These are phyloP conservation scores for Stenodema calcarata DNA, from an alignment of 2,888 invertebrate species.

Conservation along the genomic window DNA sequence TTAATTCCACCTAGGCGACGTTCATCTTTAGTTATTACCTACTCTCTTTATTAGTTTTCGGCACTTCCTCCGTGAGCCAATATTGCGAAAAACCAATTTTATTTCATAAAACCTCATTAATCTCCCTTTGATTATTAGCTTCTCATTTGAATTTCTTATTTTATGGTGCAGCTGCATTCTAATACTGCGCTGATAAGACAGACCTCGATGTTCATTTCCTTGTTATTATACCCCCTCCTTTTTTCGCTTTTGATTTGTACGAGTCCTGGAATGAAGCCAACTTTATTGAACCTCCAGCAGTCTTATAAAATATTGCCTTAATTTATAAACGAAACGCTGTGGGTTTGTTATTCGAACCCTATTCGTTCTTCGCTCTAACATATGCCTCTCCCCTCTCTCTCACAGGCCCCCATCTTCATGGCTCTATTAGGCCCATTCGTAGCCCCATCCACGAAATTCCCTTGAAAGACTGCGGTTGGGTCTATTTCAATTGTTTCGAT, in stretches of 20 bases:
- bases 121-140: no score
- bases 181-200: no score
- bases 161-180: no score
- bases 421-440: not conserved
- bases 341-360: conserved; percentile 5
- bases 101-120: no score
- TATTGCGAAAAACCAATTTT: no score
- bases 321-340: not conserved
- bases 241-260: not conserved
- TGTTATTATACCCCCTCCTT: not conserved
- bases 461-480: not conserved
- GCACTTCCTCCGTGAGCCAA: no score
- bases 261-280: not conserved
- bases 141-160: no score
- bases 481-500: not conserved
- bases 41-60: no score
- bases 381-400: not conserved
- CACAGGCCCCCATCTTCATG: not conserved
- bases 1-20: no score
- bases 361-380: not conserved
- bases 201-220: not conserved
- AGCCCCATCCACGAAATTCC: not conserved
- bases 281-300: conserved; percentile 21
- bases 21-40: no score
- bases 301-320: not conserved